Evolutionary conservation across 2,888 invertebrate species (phyloP), one percentile per base, ranked within the genome.

Genomic region (Creontiades dilutus): DNA sequence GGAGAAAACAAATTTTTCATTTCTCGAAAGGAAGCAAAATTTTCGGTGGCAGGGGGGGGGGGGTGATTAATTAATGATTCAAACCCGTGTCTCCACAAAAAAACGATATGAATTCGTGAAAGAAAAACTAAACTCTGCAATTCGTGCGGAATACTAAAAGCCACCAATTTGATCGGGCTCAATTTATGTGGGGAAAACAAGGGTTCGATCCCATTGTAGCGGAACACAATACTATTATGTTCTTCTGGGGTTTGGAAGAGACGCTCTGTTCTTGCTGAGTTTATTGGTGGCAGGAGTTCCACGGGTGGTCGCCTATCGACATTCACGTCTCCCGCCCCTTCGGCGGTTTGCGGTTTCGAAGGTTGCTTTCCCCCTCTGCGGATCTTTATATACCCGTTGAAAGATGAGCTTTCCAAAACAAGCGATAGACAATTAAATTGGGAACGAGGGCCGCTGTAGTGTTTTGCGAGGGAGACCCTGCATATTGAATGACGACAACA

Each of bases 231-330:
- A 68, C 68, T 68, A 68, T 68, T 68, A 27, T 68, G 68, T 68
- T 68, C 27, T 68, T 68, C 68, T 68, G 68, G 23, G 68, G 68
- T 68, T 19, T 23, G 27, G 68, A 68, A 68, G 68, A 68, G 19
- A 7, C n/a, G 12, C 23, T 23, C 11, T 27, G 68, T 13, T 68
- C 68, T 68, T 68, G 68, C 13, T 2, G 68, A 68, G 68, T 68
- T 68, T 23, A 68, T 68, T 61, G n/a, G 68, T n/a, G n/a, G 68
- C 12, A 68, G 68, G 68, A 68, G 68, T 68, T 68, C 68, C 68
- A 68, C 68, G 68, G 68, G 68, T 68, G 68, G 68, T 68, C 68
- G 68, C 68, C 68, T 11, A 68, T 68, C 68, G 68, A 23, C 68
- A 68, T 68, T 23, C 68, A 23, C 68, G 23, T 68, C 68, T 68